Evolutionary conservation across 37 sponge, comb jelly and placozoan species (phyloP).

Genomic region (Bolinopsis microptera): DNA sequence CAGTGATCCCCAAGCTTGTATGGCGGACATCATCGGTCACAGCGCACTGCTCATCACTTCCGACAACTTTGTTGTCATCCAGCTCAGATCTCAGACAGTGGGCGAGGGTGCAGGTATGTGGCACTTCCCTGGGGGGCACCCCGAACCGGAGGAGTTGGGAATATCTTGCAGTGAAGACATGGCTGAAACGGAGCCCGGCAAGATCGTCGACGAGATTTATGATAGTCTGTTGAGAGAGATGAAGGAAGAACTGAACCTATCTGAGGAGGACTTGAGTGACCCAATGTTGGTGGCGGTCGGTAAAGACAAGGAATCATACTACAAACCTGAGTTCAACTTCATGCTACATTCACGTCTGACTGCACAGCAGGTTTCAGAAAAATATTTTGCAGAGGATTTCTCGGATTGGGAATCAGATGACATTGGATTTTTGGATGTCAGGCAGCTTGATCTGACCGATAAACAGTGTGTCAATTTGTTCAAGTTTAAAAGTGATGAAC

Average conservation of each 20-base stretch:
- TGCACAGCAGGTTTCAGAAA: not conserved
- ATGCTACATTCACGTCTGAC: not conserved
- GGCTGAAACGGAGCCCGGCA: not conserved
- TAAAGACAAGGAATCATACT: not conserved
- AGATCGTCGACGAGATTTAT: conserved; percentile 8
- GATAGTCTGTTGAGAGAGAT: conserved; percentile 42
- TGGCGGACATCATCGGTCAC: conserved; percentile 46
- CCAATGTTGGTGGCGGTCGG: not conserved
- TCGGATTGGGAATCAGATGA: conserved; percentile 23
- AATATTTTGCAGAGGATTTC: conserved; percentile 12
- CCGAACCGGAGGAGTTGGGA: conserved; percentile 44
- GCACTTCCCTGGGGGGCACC: conserved; percentile 59
- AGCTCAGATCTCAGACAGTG: not conserved
- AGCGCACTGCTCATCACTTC: not conserved
- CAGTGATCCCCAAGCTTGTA: conserved; percentile 23
- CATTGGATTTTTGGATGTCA: not conserved
- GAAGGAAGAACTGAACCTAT: conserved; percentile 36
- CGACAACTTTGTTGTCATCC: not conserved
- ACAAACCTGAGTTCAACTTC: conserved; percentile 49
- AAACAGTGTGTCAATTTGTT: not conserved
- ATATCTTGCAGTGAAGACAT: not conserved
- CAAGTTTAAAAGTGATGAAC: not conserved
- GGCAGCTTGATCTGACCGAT: not conserved
- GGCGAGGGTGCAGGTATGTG: conserved; percentile 12
- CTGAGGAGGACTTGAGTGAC: conserved; percentile 7